Percentiles rank a stretch among this genome's conserved stretches.
Evolutionary conservation across 2,888 invertebrate genomes (phyloP).

Genomic region (Calameuta pallipes): DNA sequence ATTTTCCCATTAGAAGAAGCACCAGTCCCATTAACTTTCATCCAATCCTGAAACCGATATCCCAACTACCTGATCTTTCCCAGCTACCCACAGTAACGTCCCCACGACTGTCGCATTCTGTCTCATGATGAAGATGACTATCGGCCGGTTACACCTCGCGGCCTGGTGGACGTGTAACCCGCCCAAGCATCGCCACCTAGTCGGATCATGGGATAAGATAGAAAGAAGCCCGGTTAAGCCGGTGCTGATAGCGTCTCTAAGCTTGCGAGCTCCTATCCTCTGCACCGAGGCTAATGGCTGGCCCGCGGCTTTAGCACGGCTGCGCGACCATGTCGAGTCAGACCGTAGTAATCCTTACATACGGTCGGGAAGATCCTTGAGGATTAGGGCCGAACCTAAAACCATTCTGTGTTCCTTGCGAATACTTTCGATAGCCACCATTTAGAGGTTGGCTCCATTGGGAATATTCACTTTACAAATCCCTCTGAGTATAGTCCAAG

Average conservation of each 20-base stretch:
- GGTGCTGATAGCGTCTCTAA: conserved; percentile 56
- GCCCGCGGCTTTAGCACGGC: conserved; percentile 45
- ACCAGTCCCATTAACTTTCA: background rate
- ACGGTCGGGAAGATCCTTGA: conserved; percentile 49
- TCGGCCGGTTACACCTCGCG: conserved; percentile 53
- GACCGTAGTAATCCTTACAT: conserved; percentile 57
- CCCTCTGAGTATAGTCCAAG: background rate
- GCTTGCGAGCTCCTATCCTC: conserved; percentile 35
- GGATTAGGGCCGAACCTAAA: conserved; percentile 49
- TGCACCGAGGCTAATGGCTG: conserved; percentile 45
- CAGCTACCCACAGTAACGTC: conserved; percentile 32
- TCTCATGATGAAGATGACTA: conserved; percentile 53
- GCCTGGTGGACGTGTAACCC: conserved; percentile 27
- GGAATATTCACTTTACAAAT: background rate
- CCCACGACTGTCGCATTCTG: conserved; percentile 21
- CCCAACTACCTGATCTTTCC: conserved; percentile 29
- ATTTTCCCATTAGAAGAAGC: conserved; percentile 32
- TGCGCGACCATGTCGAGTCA: conserved; percentile 44
- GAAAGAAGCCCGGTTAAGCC: conserved; percentile 53
- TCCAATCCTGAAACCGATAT: conserved; percentile 17
- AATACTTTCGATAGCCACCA: background rate
- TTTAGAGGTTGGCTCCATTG: background rate
- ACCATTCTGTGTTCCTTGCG: conserved; percentile 39
- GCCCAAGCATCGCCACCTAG: conserved; percentile 43
- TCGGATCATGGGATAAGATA: conserved; percentile 50